Percentiles rank a stretch among this genome's conserved stretches.
phyloP scores from a whole-genome alignment of 2,797 vertebrate genomes.

The Dicrostonyx torquatus region DNA sequence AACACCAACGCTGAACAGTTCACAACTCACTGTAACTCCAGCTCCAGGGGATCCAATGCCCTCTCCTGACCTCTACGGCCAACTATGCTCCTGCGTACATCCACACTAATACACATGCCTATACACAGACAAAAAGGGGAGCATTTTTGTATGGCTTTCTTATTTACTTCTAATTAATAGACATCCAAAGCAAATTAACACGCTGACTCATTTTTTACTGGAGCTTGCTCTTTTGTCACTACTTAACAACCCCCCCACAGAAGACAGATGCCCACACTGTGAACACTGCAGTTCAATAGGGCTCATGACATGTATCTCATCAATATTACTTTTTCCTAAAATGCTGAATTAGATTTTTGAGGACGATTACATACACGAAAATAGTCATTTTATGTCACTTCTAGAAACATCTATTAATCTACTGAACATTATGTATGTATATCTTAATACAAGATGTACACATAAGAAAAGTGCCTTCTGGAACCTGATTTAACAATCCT shows the following conservation, averaged over 20 bases:
- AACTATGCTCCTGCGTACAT: background rate
- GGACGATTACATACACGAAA: background rate
- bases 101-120: background rate
- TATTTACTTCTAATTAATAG: constrained; percentile 30
- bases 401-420: constrained; percentile 17
- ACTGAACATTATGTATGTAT: background rate
- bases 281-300: background rate
- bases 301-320: background rate
- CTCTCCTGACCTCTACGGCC: background rate
- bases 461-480: background rate
- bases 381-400: constrained; percentile 24
- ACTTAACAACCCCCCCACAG: background rate
- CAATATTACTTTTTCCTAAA: constrained; percentile 39
- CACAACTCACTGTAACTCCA: background rate
- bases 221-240: constrained; percentile 2
- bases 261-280: background rate
- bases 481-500: background rate
- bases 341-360: background rate
- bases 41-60: background rate
- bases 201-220: background rate
- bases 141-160: background rate
- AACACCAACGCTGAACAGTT: background rate
- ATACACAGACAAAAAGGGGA: background rate
- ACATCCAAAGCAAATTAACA: background rate
- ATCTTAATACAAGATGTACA: background rate